Base-by-base conservation (phyloP, 2,888 invertebrate species). In the Rhingia rostrata region DNA sequence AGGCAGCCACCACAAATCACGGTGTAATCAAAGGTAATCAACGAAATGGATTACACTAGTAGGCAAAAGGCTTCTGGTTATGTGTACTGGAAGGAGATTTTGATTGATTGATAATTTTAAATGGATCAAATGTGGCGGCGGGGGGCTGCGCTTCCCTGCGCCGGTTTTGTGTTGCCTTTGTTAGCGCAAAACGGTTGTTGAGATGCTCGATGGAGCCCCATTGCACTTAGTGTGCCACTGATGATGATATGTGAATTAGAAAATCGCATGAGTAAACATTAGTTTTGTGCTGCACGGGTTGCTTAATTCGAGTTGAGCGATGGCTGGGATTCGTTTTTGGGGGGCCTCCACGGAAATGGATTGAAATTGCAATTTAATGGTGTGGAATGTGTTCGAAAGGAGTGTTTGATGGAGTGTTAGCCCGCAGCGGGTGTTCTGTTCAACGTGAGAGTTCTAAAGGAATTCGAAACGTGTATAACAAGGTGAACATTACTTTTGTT, bases 21-120 rank as follows among this genome's bases (percentile, higher is more conserved):
- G 75, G 86, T 86, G 87, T 86, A 87, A 87, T 87, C 87, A 87
- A 83, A 87, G 86, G 79, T 86, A 87, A 87, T 87, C 87, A 87
- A 85, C 82, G 75, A 75, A 86, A 85, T 86, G 86, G 86, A 87
- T 83, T 86, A 83, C 86, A 84, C 84, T 84, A 70, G 87, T 72
- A 81, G 86, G 86, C 82, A 79, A 83, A 82, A 85, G 67, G 86
- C 86, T 86, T 83, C 86, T 86, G 86, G 78, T 83, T 83, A 83
- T 80, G 82, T 86, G 64, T 77, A 81, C 72, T 81, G 81, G 22
- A 69, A 78, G 69, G 58, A 78, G 86, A 82, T 82, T 85, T 86
- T 86, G 86, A 86, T 82, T 86, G 86, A 86, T 86, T 82, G 86
- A 86, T 86, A 86, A 86, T 82, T 86, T 82, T 69, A 86, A 86